Evolutionary conservation across 2,888 invertebrate species (phyloP), one percentile per base, ranked within the genome.

Genomic region (Leptogaster cylindrica): DNA sequence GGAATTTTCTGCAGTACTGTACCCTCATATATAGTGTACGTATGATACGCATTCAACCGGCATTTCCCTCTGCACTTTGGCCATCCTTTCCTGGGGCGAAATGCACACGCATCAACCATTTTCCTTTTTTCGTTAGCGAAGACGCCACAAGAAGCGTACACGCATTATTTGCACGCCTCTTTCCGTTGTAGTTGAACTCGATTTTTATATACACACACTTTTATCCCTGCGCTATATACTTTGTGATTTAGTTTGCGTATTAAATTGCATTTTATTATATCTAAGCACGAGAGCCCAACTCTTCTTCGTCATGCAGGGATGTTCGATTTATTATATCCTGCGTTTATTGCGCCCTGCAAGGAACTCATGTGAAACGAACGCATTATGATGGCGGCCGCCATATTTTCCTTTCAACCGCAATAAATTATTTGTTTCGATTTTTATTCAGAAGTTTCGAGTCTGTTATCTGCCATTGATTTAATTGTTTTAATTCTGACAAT

Each of bases 191-290:
- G 41, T 41, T 16, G 61, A 44, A 44, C 16, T 20, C 2, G 16
- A 33, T 18, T 55, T n/a, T 18, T 55, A 33, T 55, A 33, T 55
- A 55, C 16, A 36, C 7, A 14, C 27, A 14, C 12, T 12, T 41
- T 23, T 48, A 48, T 25, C 10, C 27, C 36, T 14, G 27, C 61
- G 16, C 39, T 61, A 61, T 61, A 28, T 61, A 61, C 61, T 20
- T 61, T 8, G 12, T 61, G 61, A 61, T 61, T 61, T 61, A 61
- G 61, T 44, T 55, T 27, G 31, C 41, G 44, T 61, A 44, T 61
- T 61, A 61, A 61, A 61, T 61, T 61, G 61, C 61, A 61, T 61
- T 61, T 61, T 61, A 61, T 61, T 61, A 61, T 61, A 61, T 61
- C 44, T 44, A 44, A 44, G 44, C 61, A 61, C 61, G 61, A 61